Conservation (phyloP, 2,888 invertebrate genomes). For the Cephonodes hylas region DNA sequence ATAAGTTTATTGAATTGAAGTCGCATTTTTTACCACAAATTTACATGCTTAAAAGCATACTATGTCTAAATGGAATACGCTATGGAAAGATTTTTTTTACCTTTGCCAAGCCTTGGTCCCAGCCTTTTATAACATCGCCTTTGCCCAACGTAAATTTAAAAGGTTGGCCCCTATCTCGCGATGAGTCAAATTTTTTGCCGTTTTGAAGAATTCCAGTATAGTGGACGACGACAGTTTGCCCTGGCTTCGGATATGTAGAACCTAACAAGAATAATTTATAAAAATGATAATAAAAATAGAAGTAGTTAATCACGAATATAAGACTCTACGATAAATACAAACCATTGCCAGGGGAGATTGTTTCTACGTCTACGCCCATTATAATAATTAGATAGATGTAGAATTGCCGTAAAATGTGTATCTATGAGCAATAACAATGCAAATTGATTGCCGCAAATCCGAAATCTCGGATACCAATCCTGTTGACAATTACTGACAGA, state of each 20-base stretch:
- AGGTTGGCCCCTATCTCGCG: conserved; percentile 95
- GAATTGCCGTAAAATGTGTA: background rate
- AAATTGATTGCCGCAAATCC: background rate
- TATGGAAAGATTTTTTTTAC: conserved; percentile 56
- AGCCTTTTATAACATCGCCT: conserved; percentile 98
- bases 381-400: conserved; percentile 22
- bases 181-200: conserved; percentile 97
- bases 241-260: conserved; percentile 94
- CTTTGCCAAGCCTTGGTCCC: conserved; percentile 97
- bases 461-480: too few relatives aligned
- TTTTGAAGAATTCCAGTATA: conserved; percentile 95
- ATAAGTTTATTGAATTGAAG: too few relatives aligned
- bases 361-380: conserved; percentile 74
- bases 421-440: background rate
- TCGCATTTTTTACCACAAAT: too few relatives aligned
- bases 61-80: background rate
- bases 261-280: conserved; percentile 79
- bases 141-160: conserved; percentile 97
- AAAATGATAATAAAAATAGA: background rate
- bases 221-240: conserved; percentile 97
- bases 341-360: conserved; percentile 69
- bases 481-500: too few relatives aligned
- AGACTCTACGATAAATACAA: conserved; percentile 15
- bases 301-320: background rate
- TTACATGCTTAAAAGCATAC: background rate